Conservation (phyloP, 2,888 invertebrate genomes). For the Oligia strigilis region DNA sequence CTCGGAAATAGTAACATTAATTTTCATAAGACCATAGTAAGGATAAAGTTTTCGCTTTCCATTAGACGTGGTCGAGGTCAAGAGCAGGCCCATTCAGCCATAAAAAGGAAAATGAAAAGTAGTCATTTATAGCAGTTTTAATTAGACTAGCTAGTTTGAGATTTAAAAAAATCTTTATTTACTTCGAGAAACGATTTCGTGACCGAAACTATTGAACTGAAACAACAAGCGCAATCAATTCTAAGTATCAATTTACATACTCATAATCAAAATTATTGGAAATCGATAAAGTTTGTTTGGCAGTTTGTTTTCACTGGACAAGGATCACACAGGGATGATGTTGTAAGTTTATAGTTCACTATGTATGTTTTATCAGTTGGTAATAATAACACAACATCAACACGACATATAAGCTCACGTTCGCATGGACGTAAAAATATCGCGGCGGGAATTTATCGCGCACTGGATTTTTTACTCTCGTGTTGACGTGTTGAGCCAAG, state of each 20-base stretch:
- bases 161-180: background rate
- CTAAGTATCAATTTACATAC: slow-evolving; percentile 29
- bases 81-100: background rate
- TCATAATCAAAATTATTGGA: slow-evolving; percentile 23
- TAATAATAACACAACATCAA: background rate
- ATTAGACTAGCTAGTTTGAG: background rate
- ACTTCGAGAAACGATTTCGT: background rate
- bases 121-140: background rate
- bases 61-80: background rate
- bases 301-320: slow-evolving; percentile 13
- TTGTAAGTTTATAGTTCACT: slow-evolving; percentile 3
- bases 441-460: too few relatives aligned
- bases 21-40: background rate
- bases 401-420: background rate
- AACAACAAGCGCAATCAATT: slow-evolving; percentile 11
- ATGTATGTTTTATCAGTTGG: background rate
- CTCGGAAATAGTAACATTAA: background rate
- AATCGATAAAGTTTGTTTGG: slow-evolving; percentile 35
- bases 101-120: background rate
- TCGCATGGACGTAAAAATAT: too few relatives aligned
- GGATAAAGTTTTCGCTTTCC: background rate
- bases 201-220: slow-evolving; percentile 17
- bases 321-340: slow-evolving; percentile 1
- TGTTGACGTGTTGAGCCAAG: too few relatives aligned
- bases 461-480: too few relatives aligned